Conservation (phyloP, 53 echinoderm and acorn worm genomes). For the Arbacia lixula region DNA sequence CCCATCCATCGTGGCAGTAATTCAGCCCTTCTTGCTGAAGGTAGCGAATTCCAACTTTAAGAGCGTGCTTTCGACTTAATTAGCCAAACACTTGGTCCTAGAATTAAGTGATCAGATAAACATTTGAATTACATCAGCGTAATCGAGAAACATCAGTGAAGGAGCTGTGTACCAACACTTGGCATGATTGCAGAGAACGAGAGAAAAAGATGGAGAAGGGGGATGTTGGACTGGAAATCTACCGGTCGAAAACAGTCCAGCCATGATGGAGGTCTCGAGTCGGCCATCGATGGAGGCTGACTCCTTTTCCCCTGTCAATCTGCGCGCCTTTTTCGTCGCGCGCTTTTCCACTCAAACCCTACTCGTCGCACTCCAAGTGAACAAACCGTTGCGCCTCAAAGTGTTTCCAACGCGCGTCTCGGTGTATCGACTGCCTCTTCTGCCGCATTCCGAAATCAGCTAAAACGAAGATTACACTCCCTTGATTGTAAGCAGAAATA, state of each 20-base stretch:
- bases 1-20: too few species aligned
- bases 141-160: conserved; percentile 27
- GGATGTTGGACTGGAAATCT: too few species aligned
- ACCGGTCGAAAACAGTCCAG: too few species aligned
- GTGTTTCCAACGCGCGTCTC: conserved; percentile 10
- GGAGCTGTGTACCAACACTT: too few species aligned
- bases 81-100: conserved; percentile 11
- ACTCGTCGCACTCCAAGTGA: conserved; percentile 21
- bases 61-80: background rate
- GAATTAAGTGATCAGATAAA: conserved; percentile 37
- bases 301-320: conserved; percentile 23
- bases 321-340: conserved; percentile 31
- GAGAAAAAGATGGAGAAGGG: background rate
- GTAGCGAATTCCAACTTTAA: too few species aligned
- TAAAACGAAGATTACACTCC: too few species aligned
- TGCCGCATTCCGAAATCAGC: conserved; percentile 25
- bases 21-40: too few species aligned
- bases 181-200: too few species aligned
- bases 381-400: conserved; percentile 36
- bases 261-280: conserved; percentile 16
- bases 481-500: conserved; percentile 4
- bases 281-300: conserved; percentile 23
- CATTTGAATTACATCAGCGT: conserved; percentile 37
- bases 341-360: conserved; percentile 12
- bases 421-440: conserved; percentile 25